Evolutionary conservation across 2,113 vertebrate species (phyloP).

Genomic region (Acrocephalus kingi): DNA sequence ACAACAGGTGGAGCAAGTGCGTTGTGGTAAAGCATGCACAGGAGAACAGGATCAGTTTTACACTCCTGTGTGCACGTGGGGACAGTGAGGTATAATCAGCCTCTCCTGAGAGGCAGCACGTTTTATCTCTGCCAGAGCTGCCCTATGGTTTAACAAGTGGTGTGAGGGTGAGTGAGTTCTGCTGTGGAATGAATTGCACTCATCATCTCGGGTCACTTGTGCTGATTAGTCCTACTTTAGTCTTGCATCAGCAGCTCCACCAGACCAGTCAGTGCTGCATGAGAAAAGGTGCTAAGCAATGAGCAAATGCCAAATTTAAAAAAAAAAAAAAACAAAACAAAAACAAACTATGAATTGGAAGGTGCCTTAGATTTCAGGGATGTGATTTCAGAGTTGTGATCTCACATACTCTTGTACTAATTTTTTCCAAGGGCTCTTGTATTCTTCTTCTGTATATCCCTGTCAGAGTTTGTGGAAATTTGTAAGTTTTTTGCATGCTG

Average conservation of each 20-base stretch:
- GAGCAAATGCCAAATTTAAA: neutral
- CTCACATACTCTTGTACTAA: neutral
- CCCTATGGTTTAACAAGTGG: neutral
- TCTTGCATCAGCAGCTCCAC: neutral
- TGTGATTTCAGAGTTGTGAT: neutral
- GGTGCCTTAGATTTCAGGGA: neutral
- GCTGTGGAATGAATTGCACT: neutral
- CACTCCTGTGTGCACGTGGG: rapidly evolving
- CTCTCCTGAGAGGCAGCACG: neutral
- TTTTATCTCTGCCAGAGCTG: neutral
- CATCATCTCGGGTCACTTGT: rapidly evolving
- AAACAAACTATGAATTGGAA: no score
- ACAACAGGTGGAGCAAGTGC: constrained; percentile 50
- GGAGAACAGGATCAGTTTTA: rapidly evolving
- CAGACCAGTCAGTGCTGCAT: neutral
- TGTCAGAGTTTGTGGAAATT: neutral
- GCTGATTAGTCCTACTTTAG: neutral
- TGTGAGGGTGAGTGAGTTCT: neutral
- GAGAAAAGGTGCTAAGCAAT: neutral
- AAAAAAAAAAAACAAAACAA: no score
- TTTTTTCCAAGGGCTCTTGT: neutral
- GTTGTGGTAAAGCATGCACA: neutral
- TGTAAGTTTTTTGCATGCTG: neutral
- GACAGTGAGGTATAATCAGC: rapidly evolving
- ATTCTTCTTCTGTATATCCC: neutral